Base-by-base conservation (phyloP, 2,888 invertebrate genomes). In the Dryobota labecula region DNA sequence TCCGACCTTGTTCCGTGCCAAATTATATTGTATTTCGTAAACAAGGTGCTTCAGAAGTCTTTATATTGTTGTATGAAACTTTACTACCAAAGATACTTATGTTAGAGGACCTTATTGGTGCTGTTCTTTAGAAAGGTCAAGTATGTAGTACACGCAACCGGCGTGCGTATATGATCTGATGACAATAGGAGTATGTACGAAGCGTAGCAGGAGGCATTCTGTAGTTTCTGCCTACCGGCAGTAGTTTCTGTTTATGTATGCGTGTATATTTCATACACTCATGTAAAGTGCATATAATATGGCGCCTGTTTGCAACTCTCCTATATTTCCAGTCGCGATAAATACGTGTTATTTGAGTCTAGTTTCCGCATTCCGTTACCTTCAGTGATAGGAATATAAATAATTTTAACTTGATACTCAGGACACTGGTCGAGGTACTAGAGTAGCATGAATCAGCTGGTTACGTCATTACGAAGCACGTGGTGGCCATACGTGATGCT, bases 391-490 rank as follows among this genome's bases (percentile, higher is more conserved):
- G n/a, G 51, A 72, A 72, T 82, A 72, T 67, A 68, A 81, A 73
- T 74, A 75, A 76, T 70, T 73, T 64, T 57, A 70, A 66, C 69
- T 73, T 71, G 71, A 60, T 45, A 65, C 74, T 67, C 77, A 65
- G 81, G 76, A 73, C 78, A 73, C 70, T 70, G 69, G 8, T 33
- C 45, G 41, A 24, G 47, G 47, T 76, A 76, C 51, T 53, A 56
- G 18, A 15, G 9, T 36, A n/a, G 63, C 51, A 56, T 83, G 84
- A 84, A 84, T 82, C 79, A 80, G 82, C 67, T 73, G 77, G 62
- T 88, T 81, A 87, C 80, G 84, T 88, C 88, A 88, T 70, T 69
- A 47, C 54, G 69, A 57, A 80, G 84, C 89, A 90, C 90, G 91
- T 90, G 91, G 84, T 83, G 75, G 57, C 82, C 85, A 86, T 85